Evolutionary conservation across 2,113 vertebrate species (phyloP).

Genomic region (Hemichromis elongatus): DNA sequence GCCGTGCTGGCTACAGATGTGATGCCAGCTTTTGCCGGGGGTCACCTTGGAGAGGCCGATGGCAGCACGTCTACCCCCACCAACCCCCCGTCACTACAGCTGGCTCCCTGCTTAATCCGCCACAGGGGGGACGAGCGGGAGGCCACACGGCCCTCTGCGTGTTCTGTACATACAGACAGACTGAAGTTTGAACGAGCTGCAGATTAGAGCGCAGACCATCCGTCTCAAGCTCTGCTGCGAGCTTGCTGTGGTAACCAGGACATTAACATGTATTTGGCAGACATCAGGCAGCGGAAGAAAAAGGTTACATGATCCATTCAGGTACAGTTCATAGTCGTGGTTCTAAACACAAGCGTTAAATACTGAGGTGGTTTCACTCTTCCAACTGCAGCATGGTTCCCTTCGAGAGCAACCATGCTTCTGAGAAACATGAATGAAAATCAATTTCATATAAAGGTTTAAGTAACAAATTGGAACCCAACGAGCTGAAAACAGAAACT

Average conservation of each 20-base stretch:
- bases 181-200: not conserved
- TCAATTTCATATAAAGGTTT: not conserved
- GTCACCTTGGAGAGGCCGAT: constrained; percentile 59
- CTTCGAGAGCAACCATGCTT: not conserved
- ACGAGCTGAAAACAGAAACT: not conserved
- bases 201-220: not conserved
- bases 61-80: constrained; percentile 15
- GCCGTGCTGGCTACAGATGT: constrained; percentile 51
- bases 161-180: not conserved
- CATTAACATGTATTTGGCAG: not conserved
- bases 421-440: not conserved
- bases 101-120: constrained; percentile 51
- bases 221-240: not conserved
- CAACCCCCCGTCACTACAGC: constrained; percentile 14
- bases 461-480: not conserved
- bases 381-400: not conserved
- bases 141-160: not conserved
- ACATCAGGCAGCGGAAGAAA: not conserved
- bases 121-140: not conserved
- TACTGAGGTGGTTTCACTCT: not conserved
- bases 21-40: constrained; percentile 50
- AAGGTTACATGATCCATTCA: not conserved
- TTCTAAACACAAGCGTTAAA: not conserved
- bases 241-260: not conserved
- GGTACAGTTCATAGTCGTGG: not conserved